phyloP scores from a whole-genome alignment of 1,140 invertebrate species.

The Drosophila simulans region DNA sequence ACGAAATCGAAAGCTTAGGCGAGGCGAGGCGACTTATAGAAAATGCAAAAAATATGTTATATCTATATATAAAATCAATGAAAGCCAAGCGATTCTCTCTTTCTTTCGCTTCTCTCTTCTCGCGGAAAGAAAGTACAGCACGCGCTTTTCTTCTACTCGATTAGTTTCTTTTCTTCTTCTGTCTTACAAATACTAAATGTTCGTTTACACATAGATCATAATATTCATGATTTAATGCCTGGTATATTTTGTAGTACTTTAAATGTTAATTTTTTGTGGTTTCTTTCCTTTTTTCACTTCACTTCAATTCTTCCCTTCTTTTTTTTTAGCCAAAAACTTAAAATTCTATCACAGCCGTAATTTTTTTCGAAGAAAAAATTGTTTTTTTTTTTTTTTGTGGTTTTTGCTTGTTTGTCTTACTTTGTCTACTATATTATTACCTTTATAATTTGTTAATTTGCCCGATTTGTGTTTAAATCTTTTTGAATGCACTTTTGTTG shows the following conservation, averaged over 20 bases:
- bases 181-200: slow-evolving; percentile 45
- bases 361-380: slow-evolving; percentile 62
- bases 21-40: slow-evolving; percentile 45
- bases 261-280: slow-evolving; percentile 32
- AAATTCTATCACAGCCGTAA: slow-evolving; percentile 78
- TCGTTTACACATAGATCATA: slow-evolving; percentile 44
- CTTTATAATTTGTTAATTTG: slow-evolving; percentile 49
- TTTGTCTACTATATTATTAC: slow-evolving; percentile 30
- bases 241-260: slow-evolving; percentile 15
- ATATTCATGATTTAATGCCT: slow-evolving; percentile 41
- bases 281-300: not conserved
- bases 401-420: slow-evolving; percentile 37
- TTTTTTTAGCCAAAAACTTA: slow-evolving; percentile 55
- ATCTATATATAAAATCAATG: slow-evolving; percentile 38
- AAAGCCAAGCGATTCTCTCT: slow-evolving; percentile 44
- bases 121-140: slow-evolving; percentile 34
- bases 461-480: slow-evolving; percentile 63
- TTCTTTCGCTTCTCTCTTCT: slow-evolving; percentile 21
- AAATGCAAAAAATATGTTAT: slow-evolving; percentile 28
- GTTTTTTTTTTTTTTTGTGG: slow-evolving; percentile 39
- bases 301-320: not conserved
- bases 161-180: slow-evolving; percentile 29
- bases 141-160: slow-evolving; percentile 42
- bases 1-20: slow-evolving; percentile 50
- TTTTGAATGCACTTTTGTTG: slow-evolving; percentile 77